Evolutionary conservation across 2,113 vertebrate genomes (phyloP), one percentile per base, ranked within the genome.

Genomic region (Eptesicus fuscus): DNA sequence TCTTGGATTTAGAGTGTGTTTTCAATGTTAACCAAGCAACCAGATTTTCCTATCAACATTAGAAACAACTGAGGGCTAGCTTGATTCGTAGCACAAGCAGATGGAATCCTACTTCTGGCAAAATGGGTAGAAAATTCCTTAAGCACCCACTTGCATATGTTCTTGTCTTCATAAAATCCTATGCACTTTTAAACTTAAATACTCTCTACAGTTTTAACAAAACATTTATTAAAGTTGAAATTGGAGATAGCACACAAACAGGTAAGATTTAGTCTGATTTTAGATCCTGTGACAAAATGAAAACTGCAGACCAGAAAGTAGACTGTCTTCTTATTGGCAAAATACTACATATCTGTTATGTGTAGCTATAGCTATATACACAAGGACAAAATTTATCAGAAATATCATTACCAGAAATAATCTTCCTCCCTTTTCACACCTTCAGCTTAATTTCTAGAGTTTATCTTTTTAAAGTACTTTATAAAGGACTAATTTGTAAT

Each of bases 31-130:
- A 91, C 93, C 86, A 94, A 93, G 96, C 91, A 96, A 88, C 85
- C 85, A 95, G 88, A 91, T 96, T 95, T 95, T 92, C 85, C 79
- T 92, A 67, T 94, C 95, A 96, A 40, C 88, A 85, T 95, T 91
- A 59, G 83, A 94, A 93, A 95, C 69, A 65, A 35, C 83, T 13
- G n/a, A 83, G 42, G 82, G 83, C 79, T 95, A 74, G 44, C 32
- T 96, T 96, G 95, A 92, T 96, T 96, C 91, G 90, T 86, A 70
- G 73, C 88, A 92, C 49, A 88, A 88, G 61, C 95, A 97, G 94
- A 97, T 96, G 96, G 95, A 63, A 83, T 91, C 30, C 59, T 95
- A 83, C 82, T 95, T 87, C 73, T 97, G 91, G 78, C 94, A 96
- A 23, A 96, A 91, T 61, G 86, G 91, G 67, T 70, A 92, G 83